Conservation (phyloP, 1,140 invertebrate genomes). For the Chymomyza costata region DNA sequence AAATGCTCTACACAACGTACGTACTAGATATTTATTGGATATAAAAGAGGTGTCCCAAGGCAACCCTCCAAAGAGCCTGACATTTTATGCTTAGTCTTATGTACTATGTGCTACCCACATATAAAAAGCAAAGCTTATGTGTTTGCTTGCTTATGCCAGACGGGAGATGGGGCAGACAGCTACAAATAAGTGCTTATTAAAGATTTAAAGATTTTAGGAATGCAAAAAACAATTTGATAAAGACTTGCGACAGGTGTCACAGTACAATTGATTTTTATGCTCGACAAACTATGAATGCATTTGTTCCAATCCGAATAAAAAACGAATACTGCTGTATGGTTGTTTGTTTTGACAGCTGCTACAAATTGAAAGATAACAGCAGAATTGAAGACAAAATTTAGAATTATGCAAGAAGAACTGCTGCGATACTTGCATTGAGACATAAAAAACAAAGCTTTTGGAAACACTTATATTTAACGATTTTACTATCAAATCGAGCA, state of each 20-base stretch:
- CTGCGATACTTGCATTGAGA: too few relatives aligned
- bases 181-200: slow-evolving; percentile 49
- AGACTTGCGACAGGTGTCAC: too few relatives aligned
- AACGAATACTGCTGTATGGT: too few relatives aligned
- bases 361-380: slow-evolving; percentile 69
- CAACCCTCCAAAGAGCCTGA: slow-evolving; percentile 1
- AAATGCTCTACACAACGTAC: slow-evolving; percentile 17
- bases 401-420: too few relatives aligned
- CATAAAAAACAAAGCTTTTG: too few relatives aligned
- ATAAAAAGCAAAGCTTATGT: slow-evolving; percentile 53
- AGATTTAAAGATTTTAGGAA: slow-evolving; percentile 59
- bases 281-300: too few relatives aligned
- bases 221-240: slow-evolving; percentile 66
- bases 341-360: slow-evolving; percentile 58
- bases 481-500: too few relatives aligned
- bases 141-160: slow-evolving; percentile 7
- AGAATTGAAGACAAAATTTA: slow-evolving; percentile 29
- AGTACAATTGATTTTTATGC: too few relatives aligned
- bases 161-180: slow-evolving; percentile 3
- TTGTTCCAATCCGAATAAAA: too few relatives aligned
- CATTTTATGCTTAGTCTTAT: slow-evolving; percentile 54
- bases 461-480: too few relatives aligned
- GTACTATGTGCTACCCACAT: slow-evolving; percentile 12
- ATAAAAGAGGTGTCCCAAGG: slow-evolving; percentile 39
- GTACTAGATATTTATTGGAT: slow-evolving; percentile 40